Evolutionary conservation across 2,113 vertebrate species (phyloP), one percentile per base, ranked within the genome.

Genomic region (Chiloscyllium plagiosum): DNA sequence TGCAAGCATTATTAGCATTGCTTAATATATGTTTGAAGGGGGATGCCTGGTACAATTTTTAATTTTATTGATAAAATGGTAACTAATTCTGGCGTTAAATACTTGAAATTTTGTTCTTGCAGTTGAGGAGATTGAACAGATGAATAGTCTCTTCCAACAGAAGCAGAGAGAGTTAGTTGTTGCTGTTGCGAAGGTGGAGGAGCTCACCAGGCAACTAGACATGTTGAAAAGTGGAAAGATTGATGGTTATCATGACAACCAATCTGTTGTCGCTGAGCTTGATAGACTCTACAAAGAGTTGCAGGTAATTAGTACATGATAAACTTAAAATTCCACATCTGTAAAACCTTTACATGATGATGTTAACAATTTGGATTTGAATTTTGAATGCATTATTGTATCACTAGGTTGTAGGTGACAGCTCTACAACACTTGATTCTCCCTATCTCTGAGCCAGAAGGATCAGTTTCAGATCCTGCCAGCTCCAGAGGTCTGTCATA

Each of bases 101-200:
- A 66, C 61, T 19, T 95, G 76, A 4, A 61, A 42, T 24, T 95
- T 85, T 95, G 37, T 95, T 95, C 20, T 80, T 95, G 42, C 96
- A 99, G 99, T 99, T 97, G 99, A 99, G 96, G 99, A 99, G 97
- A 99, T 99, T 47, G 99, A 99, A 95, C 99, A 99, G 97, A 99
- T 99, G 99, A 99, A 99, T 97, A 99, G 98, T 96, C 96, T 99
- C 96, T 99, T 99, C 97, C 99, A 99, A 98, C 98, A 99, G 96
- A 99, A 99, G 97, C 99, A 99, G 97, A 98, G 98, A 95, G 99
- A 99, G 97, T 97, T 99, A 50, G 98, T 99, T 86, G 97, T 98
- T 97, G 99, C 99, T 0, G 98, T 98, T 47, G 98, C 99, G 2
- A 99, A 99, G 96, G 99, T 99, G 1, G 99, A 99, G 95, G 99